phyloP scores from a whole-genome alignment of 2,113 vertebrate genomes.

The Tetrao urogallus region DNA sequence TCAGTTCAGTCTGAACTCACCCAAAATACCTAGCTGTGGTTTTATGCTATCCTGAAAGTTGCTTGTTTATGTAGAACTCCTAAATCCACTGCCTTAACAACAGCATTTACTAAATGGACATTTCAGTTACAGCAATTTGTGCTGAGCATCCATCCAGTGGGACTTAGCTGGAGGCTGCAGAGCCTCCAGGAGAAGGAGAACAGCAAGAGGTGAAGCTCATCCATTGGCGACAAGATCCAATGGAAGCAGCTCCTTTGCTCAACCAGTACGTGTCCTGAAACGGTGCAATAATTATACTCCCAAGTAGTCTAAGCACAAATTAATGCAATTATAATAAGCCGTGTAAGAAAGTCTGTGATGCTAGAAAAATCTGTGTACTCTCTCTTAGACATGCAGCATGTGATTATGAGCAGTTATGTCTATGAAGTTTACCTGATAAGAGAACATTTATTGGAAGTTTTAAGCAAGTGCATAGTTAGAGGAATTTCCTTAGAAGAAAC shows the following conservation, averaged over 20 bases:
- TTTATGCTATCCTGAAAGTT: background rate
- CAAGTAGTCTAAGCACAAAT: background rate
- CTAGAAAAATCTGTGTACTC: background rate
- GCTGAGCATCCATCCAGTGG: rapidly evolving
- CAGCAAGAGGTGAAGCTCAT: background rate
- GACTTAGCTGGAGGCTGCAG: background rate
- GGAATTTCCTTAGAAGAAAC: slow-evolving; percentile 50
- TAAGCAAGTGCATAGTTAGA: slow-evolving; percentile 36
- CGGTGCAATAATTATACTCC: background rate
- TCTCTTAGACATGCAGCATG: background rate
- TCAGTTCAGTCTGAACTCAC: background rate
- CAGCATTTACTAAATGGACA: background rate
- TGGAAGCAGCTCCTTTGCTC: background rate
- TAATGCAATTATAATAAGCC: background rate
- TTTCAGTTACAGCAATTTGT: rapidly evolving
- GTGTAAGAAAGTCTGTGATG: background rate
- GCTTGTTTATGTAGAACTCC: background rate
- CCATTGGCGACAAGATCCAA: background rate
- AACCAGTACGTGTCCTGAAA: background rate
- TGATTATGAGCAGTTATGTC: background rate
- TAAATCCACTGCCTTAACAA: background rate
- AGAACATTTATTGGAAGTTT: background rate
- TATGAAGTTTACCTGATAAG: slow-evolving; percentile 44
- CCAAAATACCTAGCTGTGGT: background rate
- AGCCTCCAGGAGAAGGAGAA: background rate